Conservation (phyloP, 1,140 invertebrate species). For the Drosophila gunungcola region DNA sequence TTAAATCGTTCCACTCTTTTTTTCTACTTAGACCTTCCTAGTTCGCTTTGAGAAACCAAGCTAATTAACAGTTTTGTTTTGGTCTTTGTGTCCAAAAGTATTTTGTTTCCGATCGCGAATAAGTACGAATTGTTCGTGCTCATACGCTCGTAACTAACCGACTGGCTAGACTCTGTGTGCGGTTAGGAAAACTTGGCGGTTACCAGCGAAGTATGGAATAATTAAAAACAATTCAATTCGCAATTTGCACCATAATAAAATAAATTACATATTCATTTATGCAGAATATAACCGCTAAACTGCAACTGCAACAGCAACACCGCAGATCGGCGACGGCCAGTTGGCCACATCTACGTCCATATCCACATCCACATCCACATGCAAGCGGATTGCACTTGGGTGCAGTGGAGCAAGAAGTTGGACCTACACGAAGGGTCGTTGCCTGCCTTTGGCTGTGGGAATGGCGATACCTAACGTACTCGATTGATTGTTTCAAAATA, state of each 20-base stretch:
- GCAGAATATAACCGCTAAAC: constrained; percentile 73
- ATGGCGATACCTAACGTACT: constrained; percentile 8
- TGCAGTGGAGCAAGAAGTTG: constrained; percentile 61
- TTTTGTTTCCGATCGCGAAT: constrained; percentile 31
- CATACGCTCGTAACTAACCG: constrained; percentile 5
- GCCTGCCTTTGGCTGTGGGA: constrained; percentile 50
- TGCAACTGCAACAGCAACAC: constrained; percentile 51
- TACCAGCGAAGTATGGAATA: constrained; percentile 45
- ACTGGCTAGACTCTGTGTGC: constrained; percentile 34
- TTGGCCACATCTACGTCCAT: constrained; percentile 22
- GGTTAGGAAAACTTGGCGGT: constrained; percentile 41
- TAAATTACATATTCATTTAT: constrained; percentile 80
- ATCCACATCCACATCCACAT: constrained; percentile 12
- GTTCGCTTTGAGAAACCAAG: not conserved
- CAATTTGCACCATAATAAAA: constrained; percentile 79
- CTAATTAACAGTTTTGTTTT: constrained; percentile 44
- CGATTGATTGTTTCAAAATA: constrained; percentile 37
- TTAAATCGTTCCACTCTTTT: not conserved
- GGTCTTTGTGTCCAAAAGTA: constrained; percentile 22
- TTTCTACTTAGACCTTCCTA: constrained; percentile 2
- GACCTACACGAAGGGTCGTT: constrained; percentile 53
- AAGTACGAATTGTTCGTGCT: constrained; percentile 24
- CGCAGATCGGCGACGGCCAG: constrained; percentile 43
- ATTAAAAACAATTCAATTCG: constrained; percentile 75
- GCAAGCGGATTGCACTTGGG: constrained; percentile 32